Evolutionary conservation across 2,888 invertebrate species (phyloP), one percentile per base, ranked within the genome.

Genomic region (Cistogaster globosa): DNA sequence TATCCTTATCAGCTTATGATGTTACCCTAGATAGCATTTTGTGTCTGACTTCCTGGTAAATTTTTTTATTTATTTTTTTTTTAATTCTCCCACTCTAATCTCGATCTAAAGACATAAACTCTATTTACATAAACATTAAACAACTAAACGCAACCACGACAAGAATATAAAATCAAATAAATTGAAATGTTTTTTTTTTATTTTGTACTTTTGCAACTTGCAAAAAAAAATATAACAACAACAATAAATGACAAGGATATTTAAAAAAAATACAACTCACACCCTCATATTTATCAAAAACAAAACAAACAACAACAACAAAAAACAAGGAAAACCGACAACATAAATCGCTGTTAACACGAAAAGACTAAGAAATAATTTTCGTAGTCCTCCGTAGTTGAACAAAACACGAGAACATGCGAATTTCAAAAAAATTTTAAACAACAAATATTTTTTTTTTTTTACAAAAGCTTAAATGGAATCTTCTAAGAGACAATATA

Each of bases 101-200:
- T 36, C 16, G 12, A 51, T 38, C 38, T 14, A 68, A 78, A 79
- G 74, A 71, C 75, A 81, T 86, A 90, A 90, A 88, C 86, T 86
- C 89, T 89, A 89, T 87, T 87, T 87, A 87, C 87, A 86, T 86
- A 86, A 87, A 87, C 87, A 87, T 88, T 88, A 88, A 86, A 77
- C 82, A 87, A 86, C 83, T 86, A 81, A 87, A 88, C 86, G 87
- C 83, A 81, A 87, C 84, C 81, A 69, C 86, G 86, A 87, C 87
- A 87, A 67, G 85, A 86, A 84, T 82, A 82, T 68, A 76, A 84
- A 87, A 83, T 72, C 76, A 83, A 83, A 83, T 77, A 77, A 77
- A 86, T 75, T 76, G 79, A 79, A 85, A 85, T 82, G 72, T 71
- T 77, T 71, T 72, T 58, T 45, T 77, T 71, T 83, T 74, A 67